Evolutionary conservation across 2,797 vertebrate genomes (phyloP).

Genomic region (Orestias chungarensis): DNA sequence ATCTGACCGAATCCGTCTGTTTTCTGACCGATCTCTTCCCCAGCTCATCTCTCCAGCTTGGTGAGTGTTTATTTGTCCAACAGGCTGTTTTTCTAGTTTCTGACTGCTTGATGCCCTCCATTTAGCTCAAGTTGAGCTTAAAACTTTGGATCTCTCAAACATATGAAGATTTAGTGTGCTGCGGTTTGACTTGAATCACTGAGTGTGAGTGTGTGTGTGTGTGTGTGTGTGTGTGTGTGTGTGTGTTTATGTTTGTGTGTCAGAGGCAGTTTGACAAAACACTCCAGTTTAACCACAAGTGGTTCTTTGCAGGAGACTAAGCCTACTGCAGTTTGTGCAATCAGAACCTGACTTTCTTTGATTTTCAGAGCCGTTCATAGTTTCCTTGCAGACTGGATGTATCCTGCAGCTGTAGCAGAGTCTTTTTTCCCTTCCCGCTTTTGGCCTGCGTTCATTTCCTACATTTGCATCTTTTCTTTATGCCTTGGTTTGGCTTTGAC

Average conservation of each 20-base stretch:
- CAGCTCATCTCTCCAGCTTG: background rate
- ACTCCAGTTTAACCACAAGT: constrained; percentile 46
- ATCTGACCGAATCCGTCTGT: background rate
- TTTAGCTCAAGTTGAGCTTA: constrained; percentile 42
- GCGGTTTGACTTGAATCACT: constrained; percentile 45
- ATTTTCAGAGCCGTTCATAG: constrained; percentile 53
- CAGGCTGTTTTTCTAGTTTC: constrained; percentile 19
- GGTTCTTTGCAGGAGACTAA: constrained; percentile 48
- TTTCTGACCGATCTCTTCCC: background rate
- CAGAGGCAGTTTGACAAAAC: constrained; percentile 42
- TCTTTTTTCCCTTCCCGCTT: background rate
- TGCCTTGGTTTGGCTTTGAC: background rate
- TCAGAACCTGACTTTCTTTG: constrained; percentile 49
- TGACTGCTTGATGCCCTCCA: constrained; percentile 27
- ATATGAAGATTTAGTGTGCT: constrained; percentile 46
- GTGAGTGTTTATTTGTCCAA: constrained; percentile 3
- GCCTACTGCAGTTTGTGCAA: constrained; percentile 11
- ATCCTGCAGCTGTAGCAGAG: constrained; percentile 52
- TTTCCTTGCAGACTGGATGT: constrained; percentile 43
- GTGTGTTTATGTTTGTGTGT: constrained; percentile 17
- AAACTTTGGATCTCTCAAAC: constrained; percentile 38
- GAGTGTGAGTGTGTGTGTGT: constrained; percentile 14
- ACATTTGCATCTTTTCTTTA: background rate
- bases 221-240: constrained; percentile 4
- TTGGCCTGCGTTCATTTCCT: constrained; percentile 1